A percentile compares a stretch with the other conserved stretches of the same genome.
These are phyloP conservation scores for Micronisus gabar DNA, from an alignment of 2,113 vertebrate genomes.

Conservation along the genomic window DNA sequence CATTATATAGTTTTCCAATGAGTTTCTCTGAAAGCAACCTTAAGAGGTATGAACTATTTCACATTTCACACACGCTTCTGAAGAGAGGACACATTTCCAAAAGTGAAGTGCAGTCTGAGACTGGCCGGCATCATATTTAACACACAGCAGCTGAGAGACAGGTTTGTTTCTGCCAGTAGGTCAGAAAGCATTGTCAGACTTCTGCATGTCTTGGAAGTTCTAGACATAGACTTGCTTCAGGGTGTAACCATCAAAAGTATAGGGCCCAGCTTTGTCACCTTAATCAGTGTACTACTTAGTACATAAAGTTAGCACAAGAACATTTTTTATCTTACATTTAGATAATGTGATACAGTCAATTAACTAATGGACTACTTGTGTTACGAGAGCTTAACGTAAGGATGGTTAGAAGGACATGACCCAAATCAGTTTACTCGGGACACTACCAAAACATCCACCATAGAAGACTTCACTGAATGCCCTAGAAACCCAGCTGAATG, in stretches of 20 bases:
- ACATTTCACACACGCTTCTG: not conserved
- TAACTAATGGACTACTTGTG: not conserved
- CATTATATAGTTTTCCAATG: not conserved
- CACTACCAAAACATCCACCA: not conserved
- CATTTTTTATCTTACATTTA: not conserved
- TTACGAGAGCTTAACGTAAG: not conserved
- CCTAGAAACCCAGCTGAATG: not conserved
- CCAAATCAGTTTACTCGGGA: not conserved
- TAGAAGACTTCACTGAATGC: rapidly evolving
- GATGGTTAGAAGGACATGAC: not conserved
- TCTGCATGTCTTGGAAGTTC: not conserved
- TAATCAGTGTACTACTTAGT: not conserved
- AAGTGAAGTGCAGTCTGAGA: not conserved
- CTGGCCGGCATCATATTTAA: not conserved
- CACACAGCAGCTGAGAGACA: not conserved
- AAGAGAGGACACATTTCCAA: not conserved
- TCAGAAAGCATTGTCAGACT: not conserved
- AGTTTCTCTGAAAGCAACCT: not conserved
- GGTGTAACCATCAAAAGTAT: not conserved
- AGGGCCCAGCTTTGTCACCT: not conserved
- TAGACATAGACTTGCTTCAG: not conserved
- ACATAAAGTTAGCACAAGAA: rapidly evolving
- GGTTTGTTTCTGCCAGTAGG: not conserved
- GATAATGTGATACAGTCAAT: not conserved
- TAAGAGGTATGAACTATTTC: not conserved